Conservation (phyloP, 2,797 vertebrate genomes). For the Argentina silus region DNA sequence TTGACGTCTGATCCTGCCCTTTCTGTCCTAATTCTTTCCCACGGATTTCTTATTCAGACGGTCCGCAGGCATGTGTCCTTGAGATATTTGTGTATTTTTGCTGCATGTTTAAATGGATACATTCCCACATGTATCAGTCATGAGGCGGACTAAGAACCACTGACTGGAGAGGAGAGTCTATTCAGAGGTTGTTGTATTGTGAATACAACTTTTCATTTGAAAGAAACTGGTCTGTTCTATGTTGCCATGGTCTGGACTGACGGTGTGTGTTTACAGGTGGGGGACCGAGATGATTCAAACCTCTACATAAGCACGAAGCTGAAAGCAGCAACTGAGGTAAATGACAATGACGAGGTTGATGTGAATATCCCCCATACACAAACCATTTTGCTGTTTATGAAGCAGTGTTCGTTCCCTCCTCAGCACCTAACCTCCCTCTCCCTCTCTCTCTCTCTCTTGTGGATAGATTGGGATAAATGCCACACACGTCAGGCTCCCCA, state of each 20-base stretch:
- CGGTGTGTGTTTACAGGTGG: conserved; percentile 81
- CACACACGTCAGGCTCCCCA: conserved; percentile 89
- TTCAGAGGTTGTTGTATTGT: no score
- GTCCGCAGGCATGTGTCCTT: conserved; percentile 26
- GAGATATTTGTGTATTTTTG: neutral
- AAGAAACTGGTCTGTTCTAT: neutral
- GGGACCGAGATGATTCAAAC: conserved; percentile 95
- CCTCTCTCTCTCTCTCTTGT: conserved; percentile 32
- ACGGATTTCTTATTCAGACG: conserved; percentile 28
- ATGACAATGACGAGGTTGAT: neutral
- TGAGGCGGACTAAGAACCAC: neutral
- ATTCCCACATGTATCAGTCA: neutral
- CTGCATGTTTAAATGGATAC: conserved; percentile 9
- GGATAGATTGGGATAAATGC: conserved; percentile 93
- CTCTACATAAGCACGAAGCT: conserved; percentile 97
- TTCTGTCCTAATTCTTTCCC: conserved; percentile 19
- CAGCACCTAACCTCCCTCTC: no score
- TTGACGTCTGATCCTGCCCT: neutral
- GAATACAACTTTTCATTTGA: neutral
- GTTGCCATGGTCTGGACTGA: neutral
- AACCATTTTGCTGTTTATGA: neutral
- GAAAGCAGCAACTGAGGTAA: conserved; percentile 96
- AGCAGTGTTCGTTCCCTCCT: neutral
- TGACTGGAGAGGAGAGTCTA: neutral
- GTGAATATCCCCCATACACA: neutral